These are phyloP conservation scores for Bos javanicus DNA, from an alignment of 2,113 vertebrate species.

Conservation along the genomic window DNA sequence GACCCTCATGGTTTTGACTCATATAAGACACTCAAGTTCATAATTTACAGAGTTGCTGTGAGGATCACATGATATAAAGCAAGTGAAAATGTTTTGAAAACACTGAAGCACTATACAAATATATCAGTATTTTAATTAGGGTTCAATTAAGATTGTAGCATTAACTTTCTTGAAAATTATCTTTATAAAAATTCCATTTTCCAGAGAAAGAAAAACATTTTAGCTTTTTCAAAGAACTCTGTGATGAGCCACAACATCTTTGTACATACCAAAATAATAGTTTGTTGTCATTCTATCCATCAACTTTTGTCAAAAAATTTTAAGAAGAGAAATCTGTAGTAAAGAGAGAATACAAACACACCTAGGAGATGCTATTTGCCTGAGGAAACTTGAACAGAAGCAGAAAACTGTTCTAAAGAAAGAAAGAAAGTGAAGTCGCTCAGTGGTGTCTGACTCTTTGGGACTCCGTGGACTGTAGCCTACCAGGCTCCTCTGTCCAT, in stretches of 20 bases:
- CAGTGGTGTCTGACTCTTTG: background rate
- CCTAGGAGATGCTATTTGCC: background rate
- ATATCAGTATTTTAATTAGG: background rate
- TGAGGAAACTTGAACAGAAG: background rate
- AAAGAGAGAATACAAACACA: background rate
- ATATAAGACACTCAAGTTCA: background rate
- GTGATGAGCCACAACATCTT: background rate
- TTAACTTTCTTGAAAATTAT: background rate
- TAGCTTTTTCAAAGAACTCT: background rate
- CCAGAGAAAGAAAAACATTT: background rate
- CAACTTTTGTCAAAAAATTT: background rate
- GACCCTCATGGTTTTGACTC: background rate
- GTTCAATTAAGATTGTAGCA: background rate
- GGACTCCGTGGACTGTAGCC: rapidly evolving
- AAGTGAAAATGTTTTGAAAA: background rate
- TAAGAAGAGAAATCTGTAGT: background rate
- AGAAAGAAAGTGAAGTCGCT: background rate
- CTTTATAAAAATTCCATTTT: background rate
- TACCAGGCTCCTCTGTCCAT: background rate
- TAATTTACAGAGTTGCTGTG: background rate
- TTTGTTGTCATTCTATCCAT: background rate
- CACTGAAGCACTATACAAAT: background rate
- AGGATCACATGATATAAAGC: background rate
- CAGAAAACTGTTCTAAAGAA: background rate
- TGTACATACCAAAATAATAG: background rate